Evolutionary conservation across 2,797 vertebrate genomes (phyloP).

Genomic region (Galagoides demidoff): DNA sequence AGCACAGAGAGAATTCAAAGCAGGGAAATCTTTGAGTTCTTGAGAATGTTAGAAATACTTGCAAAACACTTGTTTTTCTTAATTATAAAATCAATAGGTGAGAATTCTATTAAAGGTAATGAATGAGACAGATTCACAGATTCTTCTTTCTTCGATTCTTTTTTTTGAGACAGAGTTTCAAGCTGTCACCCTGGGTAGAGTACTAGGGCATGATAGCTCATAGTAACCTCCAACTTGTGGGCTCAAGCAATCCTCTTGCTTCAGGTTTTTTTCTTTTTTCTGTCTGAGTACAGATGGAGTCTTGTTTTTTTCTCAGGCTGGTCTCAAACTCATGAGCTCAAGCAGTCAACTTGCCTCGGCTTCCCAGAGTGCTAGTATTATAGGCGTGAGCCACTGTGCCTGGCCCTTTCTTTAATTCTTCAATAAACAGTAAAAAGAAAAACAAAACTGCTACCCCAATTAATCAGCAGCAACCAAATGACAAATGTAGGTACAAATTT

Average conservation of each 20-base stretch:
- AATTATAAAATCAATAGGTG: neutral
- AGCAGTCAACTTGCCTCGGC: too few relatives aligned
- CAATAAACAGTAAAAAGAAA: neutral
- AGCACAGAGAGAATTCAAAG: neutral
- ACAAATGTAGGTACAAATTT: neutral
- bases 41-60: neutral
- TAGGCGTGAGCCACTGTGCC: too few relatives aligned
- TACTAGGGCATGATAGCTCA: too few relatives aligned
- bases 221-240: too few relatives aligned
- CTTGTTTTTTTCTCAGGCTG: too few relatives aligned
- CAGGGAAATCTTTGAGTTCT: neutral
- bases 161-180: too few relatives aligned
- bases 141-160: neutral
- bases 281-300: too few relatives aligned
- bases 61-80: neutral
- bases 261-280: too few relatives aligned
- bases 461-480: neutral
- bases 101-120: neutral
- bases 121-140: neutral
- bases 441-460: neutral
- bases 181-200: too few relatives aligned
- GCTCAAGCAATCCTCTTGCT: too few relatives aligned
- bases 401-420: neutral
- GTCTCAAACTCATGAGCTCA: too few relatives aligned
- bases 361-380: too few relatives aligned